Percentiles rank a stretch among this genome's conserved stretches.
Evolutionary conservation across 2,888 invertebrate genomes (phyloP).

Genomic region (Tethea ocularis): DNA sequence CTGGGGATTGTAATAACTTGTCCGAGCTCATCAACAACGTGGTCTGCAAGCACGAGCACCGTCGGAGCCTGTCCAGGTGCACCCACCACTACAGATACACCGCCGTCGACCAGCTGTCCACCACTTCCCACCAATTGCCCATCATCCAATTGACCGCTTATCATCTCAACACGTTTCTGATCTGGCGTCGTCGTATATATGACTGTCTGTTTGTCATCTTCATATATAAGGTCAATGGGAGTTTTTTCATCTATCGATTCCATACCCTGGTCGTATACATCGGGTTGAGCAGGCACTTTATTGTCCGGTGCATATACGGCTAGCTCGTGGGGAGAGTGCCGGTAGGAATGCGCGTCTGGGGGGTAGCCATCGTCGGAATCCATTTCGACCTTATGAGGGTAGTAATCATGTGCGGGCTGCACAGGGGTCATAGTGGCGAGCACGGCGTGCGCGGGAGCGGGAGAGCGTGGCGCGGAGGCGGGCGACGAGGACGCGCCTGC

Average conservation of each 20-base stretch:
- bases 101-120: conserved; percentile 78
- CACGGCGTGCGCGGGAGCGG: conserved; percentile 89
- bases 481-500: conserved; percentile 68
- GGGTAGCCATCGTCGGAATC: conserved; percentile 84
- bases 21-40: conserved; percentile 88
- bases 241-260: conserved; percentile 86
- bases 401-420: conserved; percentile 89
- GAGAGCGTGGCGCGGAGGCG: conserved; percentile 81
- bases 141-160: conserved; percentile 86
- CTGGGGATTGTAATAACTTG: conserved; percentile 87
- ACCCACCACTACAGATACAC: conserved; percentile 79
- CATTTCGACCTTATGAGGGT: conserved; percentile 85
- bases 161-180: conserved; percentile 91
- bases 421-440: conserved; percentile 95
- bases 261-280: conserved; percentile 78
- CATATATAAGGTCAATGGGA: conserved; percentile 92
- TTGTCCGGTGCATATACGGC: conserved; percentile 80
- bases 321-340: conserved; percentile 81
- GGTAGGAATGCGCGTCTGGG: conserved; percentile 85
- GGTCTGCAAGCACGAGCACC: conserved; percentile 88
- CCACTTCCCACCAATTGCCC: conserved; percentile 81
- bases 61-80: conserved; percentile 81
- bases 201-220: conserved; percentile 92
- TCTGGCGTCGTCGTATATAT: conserved; percentile 92
- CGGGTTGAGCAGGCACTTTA: conserved; percentile 84